phyloP scores from a whole-genome alignment of 2,888 invertebrate species.

The Odiellus spinosus region DNA sequence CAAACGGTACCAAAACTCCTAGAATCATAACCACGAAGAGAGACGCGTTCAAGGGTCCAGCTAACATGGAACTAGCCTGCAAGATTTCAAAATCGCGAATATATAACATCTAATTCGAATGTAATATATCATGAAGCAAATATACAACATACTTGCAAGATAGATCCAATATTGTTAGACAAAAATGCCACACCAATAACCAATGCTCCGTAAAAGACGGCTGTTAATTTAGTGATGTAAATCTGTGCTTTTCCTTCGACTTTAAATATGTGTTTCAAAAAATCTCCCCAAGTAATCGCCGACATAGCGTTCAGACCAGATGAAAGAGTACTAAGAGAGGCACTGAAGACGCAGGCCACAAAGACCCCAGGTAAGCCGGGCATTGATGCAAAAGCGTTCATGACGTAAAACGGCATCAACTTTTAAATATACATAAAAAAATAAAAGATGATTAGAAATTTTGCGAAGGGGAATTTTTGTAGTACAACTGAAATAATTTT shows the following conservation, averaged over 20 bases:
- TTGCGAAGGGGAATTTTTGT: too few species aligned
- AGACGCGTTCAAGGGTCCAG: constrained; percentile 8
- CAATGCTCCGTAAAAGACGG: constrained; percentile 7
- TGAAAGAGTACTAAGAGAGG: constrained; percentile 49
- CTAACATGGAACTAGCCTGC: constrained; percentile 7
- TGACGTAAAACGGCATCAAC: constrained; percentile 58
- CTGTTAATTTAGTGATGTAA: constrained; percentile 6
- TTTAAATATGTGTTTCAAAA: constrained; percentile 30
- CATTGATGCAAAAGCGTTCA: constrained; percentile 54
- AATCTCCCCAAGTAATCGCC: constrained; percentile 76
- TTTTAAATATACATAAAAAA: too few species aligned
- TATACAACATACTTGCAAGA: constrained; percentile 8
- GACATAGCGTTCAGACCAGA: constrained; percentile 53
- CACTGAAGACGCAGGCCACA: constrained; percentile 79
- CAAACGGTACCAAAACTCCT: constrained; percentile 10
- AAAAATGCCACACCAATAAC: constrained; percentile 9
- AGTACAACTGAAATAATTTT: too few species aligned
- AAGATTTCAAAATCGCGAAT: too few species aligned
- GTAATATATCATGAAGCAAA: too few species aligned
- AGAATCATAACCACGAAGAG: constrained; percentile 10
- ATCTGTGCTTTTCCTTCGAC: neutral
- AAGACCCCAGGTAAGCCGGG: constrained; percentile 79
- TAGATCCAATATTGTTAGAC: constrained; percentile 3
- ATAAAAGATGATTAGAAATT: too few species aligned
- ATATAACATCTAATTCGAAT: neutral